A percentile compares a stretch with the other conserved stretches of the same genome.
Evolutionary conservation across 1,140 invertebrate species (phyloP).

Genomic region (Pseudachorutes palmiensis): DNA sequence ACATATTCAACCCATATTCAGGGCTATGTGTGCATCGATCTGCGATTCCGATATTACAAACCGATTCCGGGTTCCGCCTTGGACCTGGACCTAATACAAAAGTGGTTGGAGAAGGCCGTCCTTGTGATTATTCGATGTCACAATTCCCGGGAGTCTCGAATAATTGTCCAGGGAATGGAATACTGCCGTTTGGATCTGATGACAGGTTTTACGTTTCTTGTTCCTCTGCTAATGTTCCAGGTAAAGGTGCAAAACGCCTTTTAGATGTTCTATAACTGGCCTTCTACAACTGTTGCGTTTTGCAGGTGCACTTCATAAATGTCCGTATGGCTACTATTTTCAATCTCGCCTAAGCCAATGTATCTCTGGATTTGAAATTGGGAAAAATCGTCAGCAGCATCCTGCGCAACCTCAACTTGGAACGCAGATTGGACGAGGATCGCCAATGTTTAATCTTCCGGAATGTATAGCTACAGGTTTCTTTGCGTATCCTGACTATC

Average conservation of each 20-base stretch:
- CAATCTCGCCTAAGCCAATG: slow-evolving; percentile 8
- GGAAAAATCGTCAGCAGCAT: slow-evolving; percentile 1
- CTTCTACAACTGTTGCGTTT: slow-evolving; percentile 6
- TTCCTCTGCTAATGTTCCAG: neutral
- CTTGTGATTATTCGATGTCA: neutral
- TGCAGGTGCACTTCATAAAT: slow-evolving; percentile 19
- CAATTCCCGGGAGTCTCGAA: slow-evolving; percentile 16
- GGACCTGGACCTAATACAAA: slow-evolving; percentile 2
- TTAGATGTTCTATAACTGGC: neutral
- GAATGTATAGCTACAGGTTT: slow-evolving; percentile 21
- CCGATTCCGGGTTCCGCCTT: slow-evolving; percentile 20
- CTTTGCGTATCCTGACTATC: slow-evolving; percentile 30
- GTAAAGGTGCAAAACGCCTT: neutral
- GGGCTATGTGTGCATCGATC: slow-evolving; percentile 22
- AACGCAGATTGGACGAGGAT: slow-evolving; percentile 20
- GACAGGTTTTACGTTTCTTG: slow-evolving; percentile 24
- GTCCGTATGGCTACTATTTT: slow-evolving; percentile 31
- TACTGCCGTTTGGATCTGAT: slow-evolving; percentile 19
- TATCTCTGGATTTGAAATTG: slow-evolving; percentile 14
- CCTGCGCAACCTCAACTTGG: neutral
- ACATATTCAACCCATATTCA: slow-evolving; percentile 13
- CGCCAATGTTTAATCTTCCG: slow-evolving; percentile 26
- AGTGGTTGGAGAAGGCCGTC: neutral
- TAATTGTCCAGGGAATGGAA: slow-evolving; percentile 5
- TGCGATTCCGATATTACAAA: slow-evolving; percentile 14